Base-by-base conservation (phyloP, 2,888 invertebrate genomes). In the Mythimna vitellina region DNA sequence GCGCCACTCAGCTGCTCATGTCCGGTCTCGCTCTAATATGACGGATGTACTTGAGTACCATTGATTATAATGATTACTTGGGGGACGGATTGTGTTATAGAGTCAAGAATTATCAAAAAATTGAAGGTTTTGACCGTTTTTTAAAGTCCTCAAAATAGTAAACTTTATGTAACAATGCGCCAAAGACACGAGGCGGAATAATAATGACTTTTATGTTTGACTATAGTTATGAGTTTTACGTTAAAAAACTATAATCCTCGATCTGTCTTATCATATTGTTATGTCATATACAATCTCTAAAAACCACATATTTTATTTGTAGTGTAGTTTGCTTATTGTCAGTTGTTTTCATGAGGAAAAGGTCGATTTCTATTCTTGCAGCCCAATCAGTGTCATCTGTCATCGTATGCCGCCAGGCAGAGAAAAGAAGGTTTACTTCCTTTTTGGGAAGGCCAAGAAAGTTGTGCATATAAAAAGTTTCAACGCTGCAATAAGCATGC, bases 401-500 rank as follows among this genome's bases (percentile, higher is more conserved):
- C 68, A 68, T 46, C 20, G 14, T 46, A 35, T 20, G 38, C 75
- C 17, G 12, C 20, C 29, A 29, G 35, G 14, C 58, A 58, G 51
- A 53, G 67, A 46, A 35, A 54, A 68, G 68, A 20, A 61, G 68
- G 5, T 54, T 49, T 32, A 68, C 60, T 6, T 68, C 53, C 49
- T 54, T 61, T 68, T 60, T 12, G 76, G 60, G 60, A 68, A 67
- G 35, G 20, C 9, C n/a, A 46, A 42, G 29, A 69, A 73, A 75
- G 53, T 60, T 12, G 10, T 22, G 32, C n/a, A 35, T 22, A 25
- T 46, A 12, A 75, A 67, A 57, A 65, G 9, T 29, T 65, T 65
- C 56, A 20, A 29, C 38, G 10, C 20, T 38, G 35, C 56, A 32
- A 29, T 75, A 42, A 38, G 9, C n/a, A 25, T 53, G 38, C 12